Percentiles rank a stretch among this genome's conserved stretches.
Conservation (phyloP, 2,888 invertebrate species). For the Andrena fulva region DNA sequence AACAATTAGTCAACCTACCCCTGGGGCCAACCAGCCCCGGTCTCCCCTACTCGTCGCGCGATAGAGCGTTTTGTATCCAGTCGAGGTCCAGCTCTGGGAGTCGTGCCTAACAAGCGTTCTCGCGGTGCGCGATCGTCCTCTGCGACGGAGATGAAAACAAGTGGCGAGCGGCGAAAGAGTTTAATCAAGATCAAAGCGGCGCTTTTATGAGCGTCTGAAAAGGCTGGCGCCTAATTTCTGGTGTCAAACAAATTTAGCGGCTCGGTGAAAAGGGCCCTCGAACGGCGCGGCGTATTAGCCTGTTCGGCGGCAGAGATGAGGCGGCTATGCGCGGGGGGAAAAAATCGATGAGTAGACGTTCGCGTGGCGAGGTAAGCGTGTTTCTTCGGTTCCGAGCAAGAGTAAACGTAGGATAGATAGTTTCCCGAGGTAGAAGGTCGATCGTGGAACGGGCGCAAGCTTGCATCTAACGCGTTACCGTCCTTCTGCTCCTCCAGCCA, state of each 20-base stretch:
- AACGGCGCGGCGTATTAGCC: conserved; percentile 26
- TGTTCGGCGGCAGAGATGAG: conserved; percentile 22
- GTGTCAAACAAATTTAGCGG: conserved; percentile 52
- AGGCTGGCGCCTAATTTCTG: conserved; percentile 47
- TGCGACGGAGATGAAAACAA: not conserved
- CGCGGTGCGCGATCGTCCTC: not conserved
- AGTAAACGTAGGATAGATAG: not conserved
- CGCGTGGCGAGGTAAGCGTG: not conserved
- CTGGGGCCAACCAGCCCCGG: too few species aligned
- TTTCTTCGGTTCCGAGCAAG: conserved; percentile 14
- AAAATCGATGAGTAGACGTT: conserved; percentile 52
- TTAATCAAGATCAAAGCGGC: conserved; percentile 42
- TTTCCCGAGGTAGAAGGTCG: not conserved
- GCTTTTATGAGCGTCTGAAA: conserved; percentile 32
- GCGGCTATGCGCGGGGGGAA: conserved; percentile 9
- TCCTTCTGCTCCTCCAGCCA: conserved; percentile 15
- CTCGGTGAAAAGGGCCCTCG: conserved; percentile 46
- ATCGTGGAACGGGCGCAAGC: not conserved
- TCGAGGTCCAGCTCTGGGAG: not conserved
- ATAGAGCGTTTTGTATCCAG: too few species aligned
- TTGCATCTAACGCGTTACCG: conserved; percentile 15
- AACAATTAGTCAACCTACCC: too few species aligned
- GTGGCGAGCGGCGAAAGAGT: conserved; percentile 15
- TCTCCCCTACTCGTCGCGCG: too few species aligned
- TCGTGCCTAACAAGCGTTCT: not conserved